phyloP scores from a whole-genome alignment of 2,888 invertebrate species.

The Amphipyra tragopoginis region DNA sequence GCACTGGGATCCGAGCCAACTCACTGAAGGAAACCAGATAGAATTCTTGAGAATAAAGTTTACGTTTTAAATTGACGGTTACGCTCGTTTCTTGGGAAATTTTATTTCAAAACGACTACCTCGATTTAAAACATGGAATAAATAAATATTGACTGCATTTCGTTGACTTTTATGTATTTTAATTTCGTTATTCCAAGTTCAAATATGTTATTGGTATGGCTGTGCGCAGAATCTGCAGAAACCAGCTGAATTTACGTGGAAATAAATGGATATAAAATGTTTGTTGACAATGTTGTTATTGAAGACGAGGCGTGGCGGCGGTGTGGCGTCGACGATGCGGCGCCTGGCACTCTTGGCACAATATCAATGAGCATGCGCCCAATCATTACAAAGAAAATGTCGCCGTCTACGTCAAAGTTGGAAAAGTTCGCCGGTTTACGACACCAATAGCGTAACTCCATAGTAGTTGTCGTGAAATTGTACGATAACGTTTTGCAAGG shows the following conservation, averaged over 20 bases:
- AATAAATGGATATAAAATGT: conserved; percentile 20
- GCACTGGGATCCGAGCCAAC: conserved; percentile 75
- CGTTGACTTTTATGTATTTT: conserved; percentile 17
- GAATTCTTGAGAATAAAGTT: conserved; percentile 54
- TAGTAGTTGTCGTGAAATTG: conserved; percentile 48
- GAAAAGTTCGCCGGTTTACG: conserved; percentile 56
- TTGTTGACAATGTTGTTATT: conserved; percentile 50
- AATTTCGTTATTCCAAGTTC: not conserved
- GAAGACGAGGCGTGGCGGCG: conserved; percentile 31
- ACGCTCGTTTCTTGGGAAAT: conserved; percentile 21
- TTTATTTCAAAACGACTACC: conserved; percentile 28
- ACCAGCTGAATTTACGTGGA: not conserved
- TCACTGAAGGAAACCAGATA: conserved; percentile 65
- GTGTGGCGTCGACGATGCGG: conserved; percentile 37
- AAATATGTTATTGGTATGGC: conserved; percentile 1
- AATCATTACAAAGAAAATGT: conserved; percentile 57
- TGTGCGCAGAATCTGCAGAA: too few species aligned
- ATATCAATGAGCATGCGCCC: conserved; percentile 60
- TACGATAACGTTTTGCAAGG: conserved; percentile 31
- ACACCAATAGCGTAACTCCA: conserved; percentile 43
- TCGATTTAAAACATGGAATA: not conserved
- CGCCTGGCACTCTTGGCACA: conserved; percentile 62
- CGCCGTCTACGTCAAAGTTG: conserved; percentile 51
- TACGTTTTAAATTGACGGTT: conserved; percentile 53
- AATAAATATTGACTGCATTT: conserved; percentile 25